Percentiles rank a stretch among this genome's conserved stretches.
Conservation (phyloP, 2,888 invertebrate species). For the Brachynemurus nebulosus region DNA sequence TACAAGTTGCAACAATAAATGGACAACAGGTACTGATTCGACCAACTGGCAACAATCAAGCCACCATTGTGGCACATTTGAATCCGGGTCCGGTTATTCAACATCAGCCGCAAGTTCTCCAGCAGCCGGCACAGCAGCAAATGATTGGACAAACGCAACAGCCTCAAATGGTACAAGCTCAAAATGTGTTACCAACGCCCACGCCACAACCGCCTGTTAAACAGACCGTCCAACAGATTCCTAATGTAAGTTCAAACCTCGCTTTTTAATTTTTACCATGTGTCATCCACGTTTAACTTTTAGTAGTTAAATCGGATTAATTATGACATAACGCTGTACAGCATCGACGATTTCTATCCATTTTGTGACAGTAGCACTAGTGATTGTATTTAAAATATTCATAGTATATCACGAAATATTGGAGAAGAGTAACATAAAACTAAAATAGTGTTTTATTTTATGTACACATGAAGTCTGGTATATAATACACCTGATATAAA, state of each 20-base stretch:
- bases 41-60: slow-evolving; percentile 63
- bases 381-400: too few relatives aligned
- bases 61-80: slow-evolving; percentile 62
- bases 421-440: too few relatives aligned
- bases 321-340: too few relatives aligned
- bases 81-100: slow-evolving; percentile 29
- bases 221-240: slow-evolving; percentile 15
- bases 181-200: slow-evolving; percentile 14
- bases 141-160: slow-evolving; percentile 10
- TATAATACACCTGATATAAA: too few relatives aligned
- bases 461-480: too few relatives aligned
- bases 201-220: slow-evolving; percentile 18
- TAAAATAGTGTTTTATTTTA: too few relatives aligned
- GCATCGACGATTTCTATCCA: too few relatives aligned
- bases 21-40: slow-evolving; percentile 75
- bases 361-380: too few relatives aligned
- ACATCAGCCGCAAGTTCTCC: slow-evolving; percentile 2
- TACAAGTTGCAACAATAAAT: slow-evolving; percentile 70
- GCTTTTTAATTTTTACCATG: too few relatives aligned
- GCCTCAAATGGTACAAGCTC: slow-evolving; percentile 3
- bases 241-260: background rate
- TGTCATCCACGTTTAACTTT: too few relatives aligned
- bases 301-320: too few relatives aligned
- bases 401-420: too few relatives aligned
- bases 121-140: slow-evolving; percentile 8